These are phyloP conservation scores for Rhimphoctona megacephalus DNA, from an alignment of 2,888 invertebrate genomes.

Conservation along the genomic window DNA sequence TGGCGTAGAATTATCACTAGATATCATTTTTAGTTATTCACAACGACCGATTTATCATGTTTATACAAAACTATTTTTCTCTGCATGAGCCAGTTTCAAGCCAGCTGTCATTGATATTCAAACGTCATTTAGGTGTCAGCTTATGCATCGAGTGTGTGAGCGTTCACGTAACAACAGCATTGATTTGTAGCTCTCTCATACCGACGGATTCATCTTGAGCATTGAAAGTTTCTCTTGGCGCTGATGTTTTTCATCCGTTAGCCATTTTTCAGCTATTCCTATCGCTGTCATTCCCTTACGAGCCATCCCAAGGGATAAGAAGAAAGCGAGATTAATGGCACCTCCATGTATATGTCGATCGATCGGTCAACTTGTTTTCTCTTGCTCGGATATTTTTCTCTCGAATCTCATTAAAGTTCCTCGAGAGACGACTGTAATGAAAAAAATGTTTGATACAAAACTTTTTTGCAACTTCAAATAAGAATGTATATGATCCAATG, in stretches of 20 bases:
- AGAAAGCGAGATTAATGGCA: conserved; percentile 69
- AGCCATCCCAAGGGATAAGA: conserved; percentile 51
- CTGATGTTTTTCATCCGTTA: conserved; percentile 72
- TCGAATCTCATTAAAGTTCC: conserved; percentile 52
- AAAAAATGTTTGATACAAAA: conserved; percentile 11
- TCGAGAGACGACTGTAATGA: conserved; percentile 3
- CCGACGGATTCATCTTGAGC: conserved; percentile 57
- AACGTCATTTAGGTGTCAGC: conserved; percentile 22
- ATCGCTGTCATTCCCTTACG: conserved; percentile 47
- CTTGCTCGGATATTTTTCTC: conserved; percentile 38
- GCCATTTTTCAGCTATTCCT: conserved; percentile 63
- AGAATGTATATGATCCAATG: conserved; percentile 10
- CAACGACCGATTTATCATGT: background rate
- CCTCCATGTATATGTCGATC: conserved; percentile 50
- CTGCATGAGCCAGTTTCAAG: background rate
- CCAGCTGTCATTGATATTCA: background rate
- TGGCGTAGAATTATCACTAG: background rate
- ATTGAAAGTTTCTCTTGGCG: conserved; percentile 63
- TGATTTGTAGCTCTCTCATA: conserved; percentile 17
- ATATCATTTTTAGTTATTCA: background rate
- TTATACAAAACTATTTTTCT: background rate
- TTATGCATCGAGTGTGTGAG: background rate
- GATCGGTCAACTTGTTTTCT: conserved; percentile 59
- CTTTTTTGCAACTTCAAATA: conserved; percentile 20
- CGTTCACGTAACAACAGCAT: background rate